Conservation (phyloP, 1,140 invertebrate species). For the Leptoteleia sp. region DNA sequence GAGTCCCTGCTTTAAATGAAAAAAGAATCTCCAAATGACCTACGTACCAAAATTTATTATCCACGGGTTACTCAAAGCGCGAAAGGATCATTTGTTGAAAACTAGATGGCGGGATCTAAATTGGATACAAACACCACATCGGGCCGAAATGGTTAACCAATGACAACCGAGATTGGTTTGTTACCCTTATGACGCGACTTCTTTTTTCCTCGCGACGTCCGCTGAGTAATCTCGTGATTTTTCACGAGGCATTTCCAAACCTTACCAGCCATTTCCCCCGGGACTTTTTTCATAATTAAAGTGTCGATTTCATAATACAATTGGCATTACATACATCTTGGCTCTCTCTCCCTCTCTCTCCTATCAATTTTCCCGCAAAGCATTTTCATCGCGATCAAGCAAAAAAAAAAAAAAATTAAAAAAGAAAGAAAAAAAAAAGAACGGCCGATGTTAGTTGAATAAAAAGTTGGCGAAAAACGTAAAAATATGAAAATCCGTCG, state of each 20-base stretch:
- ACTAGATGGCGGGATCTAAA: conserved; percentile 19
- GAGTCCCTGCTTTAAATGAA: too few relatives aligned
- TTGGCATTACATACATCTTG: conserved; percentile 2
- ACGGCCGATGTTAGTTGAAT: too few relatives aligned
- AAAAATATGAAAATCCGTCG: conserved; percentile 29
- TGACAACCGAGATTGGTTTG: conserved; percentile 33
- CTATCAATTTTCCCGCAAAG: conserved; percentile 26
- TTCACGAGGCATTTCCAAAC: conserved; percentile 32
- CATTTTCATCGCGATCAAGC: conserved; percentile 23
- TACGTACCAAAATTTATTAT: too few relatives aligned
- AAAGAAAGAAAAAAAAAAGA: too few relatives aligned
- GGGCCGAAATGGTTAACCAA: conserved; percentile 36
- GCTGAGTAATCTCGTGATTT: conserved; percentile 36
- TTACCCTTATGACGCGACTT: conserved; percentile 21
- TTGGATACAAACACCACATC: conserved; percentile 37
- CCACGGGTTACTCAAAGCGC: conserved; percentile 3
- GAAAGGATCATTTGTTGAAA: conserved; percentile 38
- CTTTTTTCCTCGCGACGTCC: conserved; percentile 8
- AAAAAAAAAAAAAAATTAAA: conserved; percentile 30
- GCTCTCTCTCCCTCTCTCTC: background rate
- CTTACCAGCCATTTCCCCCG: conserved; percentile 54
- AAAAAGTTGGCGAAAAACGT: conserved; percentile 28
- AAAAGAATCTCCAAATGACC: too few relatives aligned
- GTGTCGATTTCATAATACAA: conserved; percentile 16
- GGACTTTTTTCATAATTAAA: conserved; percentile 29